Evolutionary conservation across 2,797 vertebrate species (phyloP), one percentile per base, ranked within the genome.

Genomic region (Danio jaintianensis): DNA sequence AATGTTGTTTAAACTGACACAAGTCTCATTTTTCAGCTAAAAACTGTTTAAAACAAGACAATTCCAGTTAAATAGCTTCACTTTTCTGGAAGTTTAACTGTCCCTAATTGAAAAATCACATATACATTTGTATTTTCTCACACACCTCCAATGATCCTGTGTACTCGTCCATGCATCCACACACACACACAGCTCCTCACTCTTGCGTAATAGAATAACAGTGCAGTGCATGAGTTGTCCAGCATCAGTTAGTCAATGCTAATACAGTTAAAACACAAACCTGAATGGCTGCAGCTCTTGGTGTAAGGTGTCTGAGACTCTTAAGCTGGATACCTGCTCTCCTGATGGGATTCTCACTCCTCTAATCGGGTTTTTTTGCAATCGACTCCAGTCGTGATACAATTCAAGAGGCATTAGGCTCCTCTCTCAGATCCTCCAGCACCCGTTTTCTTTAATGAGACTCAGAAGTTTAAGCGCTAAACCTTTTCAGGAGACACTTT

Each of bases 341-440:
- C 82, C 84, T 84, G 87, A 93, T 93, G 91, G 87, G 89, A 92
- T 94, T 89, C 83, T 85, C 85, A 78, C 70, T 61, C 73, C 53
- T 72, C 42, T 93, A 94, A 94, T 93, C 89, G 48, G 78, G 92
- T 93, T 91, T 91, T 92, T 82, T 85, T 88, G 84, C 86, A 87
- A 85, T 79, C 83, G 70, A 40, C 88, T 90, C 86, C 86, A 62
- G 72, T 66, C 47, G 6, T 85, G 82, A 87, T 87, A 68, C 71
- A 82, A 87, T 85, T 85, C 79, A 71, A 85, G 83, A 83, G 80
- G 69, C 82, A 85, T 85, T 87, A 84, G 81, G 64, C 63, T 68
- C 48, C 76, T 83, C 81, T 79, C 70, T 73, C 79, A 38, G 73
- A 85, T 78, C 78, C 38, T 73, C 50, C 38, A 43, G 56, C 47